Base-by-base conservation (phyloP, 2,113 vertebrate genomes). In the Phalacrocorax brasilianus region DNA sequence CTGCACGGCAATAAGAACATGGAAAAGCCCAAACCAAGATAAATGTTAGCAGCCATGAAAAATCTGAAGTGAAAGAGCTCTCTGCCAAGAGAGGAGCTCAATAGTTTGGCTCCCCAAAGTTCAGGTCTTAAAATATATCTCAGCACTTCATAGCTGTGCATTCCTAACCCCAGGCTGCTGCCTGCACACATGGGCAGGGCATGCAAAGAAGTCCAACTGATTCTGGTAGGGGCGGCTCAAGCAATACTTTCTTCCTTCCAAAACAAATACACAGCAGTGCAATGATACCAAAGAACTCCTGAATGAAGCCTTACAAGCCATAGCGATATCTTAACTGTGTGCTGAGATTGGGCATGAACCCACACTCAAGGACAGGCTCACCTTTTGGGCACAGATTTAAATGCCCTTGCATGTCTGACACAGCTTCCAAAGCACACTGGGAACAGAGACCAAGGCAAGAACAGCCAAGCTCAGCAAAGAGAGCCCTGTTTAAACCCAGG, bases 81-180 rank as follows among this genome's bases (percentile, higher is more conserved):
- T 50, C 74, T 93, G 87, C 78, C 94, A 94, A 91, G 66, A 94
- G 53, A 87, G 42, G 74, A 96, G 72, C 89, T 91, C 81, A 63
- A 80, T 30, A 62, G 4, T 28, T 92, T 89, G 71, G 26, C 58
- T 91, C 11, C 50, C n/a, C 84, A 85, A 73, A 81, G 74, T 28
- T 95, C 70, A 89, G 71, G 70, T 92, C 89, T 92, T 93, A 89
- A 97, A 95, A 91, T 53, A 65, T 0, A 59, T 49, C 77, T 70
- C 53, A 58, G 81, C 16, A 55, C 59, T 70, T 63, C 55, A 5
- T 47, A 91, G 56, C 65, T 63, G 15, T 40, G 20, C 42, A 59
- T 92, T 92, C 86, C 76, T 63, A 14, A 86, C 45, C 45, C 45
- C 38, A 70, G 70, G 70, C 80, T 92, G 95, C 61, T 72, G 42